phyloP scores from a whole-genome alignment of 1,140 invertebrate species.

The Drosophila athabasca region DNA sequence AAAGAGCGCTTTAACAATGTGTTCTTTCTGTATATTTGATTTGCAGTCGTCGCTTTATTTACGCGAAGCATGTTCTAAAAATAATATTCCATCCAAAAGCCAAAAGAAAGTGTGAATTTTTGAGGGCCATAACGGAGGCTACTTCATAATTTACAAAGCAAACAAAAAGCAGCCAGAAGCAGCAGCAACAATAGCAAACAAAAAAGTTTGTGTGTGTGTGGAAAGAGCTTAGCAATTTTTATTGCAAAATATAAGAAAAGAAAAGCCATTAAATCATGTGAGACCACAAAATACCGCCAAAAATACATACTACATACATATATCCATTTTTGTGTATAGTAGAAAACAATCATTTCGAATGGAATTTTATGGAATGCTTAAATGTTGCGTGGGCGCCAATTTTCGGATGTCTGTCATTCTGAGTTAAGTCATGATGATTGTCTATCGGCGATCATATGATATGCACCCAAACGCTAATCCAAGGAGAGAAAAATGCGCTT shows the following conservation, averaged over 20 bases:
- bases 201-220: constrained; percentile 10
- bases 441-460: constrained; percentile 26
- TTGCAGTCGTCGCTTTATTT: constrained; percentile 53
- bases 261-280: constrained; percentile 57
- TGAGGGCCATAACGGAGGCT: constrained; percentile 63
- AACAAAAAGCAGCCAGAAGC: constrained; percentile 37
- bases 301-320: constrained; percentile 1
- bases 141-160: constrained; percentile 68
- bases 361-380: constrained; percentile 30
- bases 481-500: no score
- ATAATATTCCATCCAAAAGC: constrained; percentile 50
- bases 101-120: constrained; percentile 74
- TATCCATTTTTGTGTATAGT: constrained; percentile 3
- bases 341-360: constrained; percentile 23
- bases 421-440: constrained; percentile 30
- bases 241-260: constrained; percentile 38
- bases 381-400: constrained; percentile 36
- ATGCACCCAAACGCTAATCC: not conserved
- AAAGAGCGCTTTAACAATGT: constrained; percentile 48
- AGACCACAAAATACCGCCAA: constrained; percentile 31
- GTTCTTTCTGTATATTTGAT: constrained; percentile 38
- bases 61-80: constrained; percentile 53
- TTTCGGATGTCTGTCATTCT: constrained; percentile 21
- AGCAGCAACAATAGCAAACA: constrained; percentile 26
- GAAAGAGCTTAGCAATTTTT: constrained; percentile 11